Conservation (phyloP, 2,113 vertebrate species). For the Muntiacus muntjak region DNA sequence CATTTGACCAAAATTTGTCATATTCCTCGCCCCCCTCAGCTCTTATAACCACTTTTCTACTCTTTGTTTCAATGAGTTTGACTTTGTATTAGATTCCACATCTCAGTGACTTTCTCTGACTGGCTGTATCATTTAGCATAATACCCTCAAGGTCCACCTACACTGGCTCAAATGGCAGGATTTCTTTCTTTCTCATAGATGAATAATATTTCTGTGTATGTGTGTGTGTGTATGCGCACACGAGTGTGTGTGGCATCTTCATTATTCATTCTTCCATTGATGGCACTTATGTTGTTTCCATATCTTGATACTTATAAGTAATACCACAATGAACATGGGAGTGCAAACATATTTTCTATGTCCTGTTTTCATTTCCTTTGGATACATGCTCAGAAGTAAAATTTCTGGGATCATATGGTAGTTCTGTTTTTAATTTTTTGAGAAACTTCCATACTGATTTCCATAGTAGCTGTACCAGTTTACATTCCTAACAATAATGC, state of each 20-base stretch:
- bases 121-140: background rate
- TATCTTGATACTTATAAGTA: background rate
- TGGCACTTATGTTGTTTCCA: background rate
- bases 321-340: background rate
- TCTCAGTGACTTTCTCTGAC: background rate
- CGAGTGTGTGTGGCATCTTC: background rate
- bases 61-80: background rate
- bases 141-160: background rate
- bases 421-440: background rate
- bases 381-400: background rate
- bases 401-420: background rate
- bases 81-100: background rate
- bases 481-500: background rate
- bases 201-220: background rate
- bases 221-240: fast-evolving
- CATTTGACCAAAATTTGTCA: background rate
- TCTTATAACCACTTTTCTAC: background rate
- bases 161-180: background rate
- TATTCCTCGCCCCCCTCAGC: fast-evolving
- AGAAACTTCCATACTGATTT: background rate
- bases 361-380: background rate
- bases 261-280: background rate
- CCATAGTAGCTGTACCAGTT: background rate
- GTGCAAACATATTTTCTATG: background rate
- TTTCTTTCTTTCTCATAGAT: background rate